Percentiles rank a stretch among this genome's conserved stretches.
Conservation (phyloP, 2,888 invertebrate genomes). For the Troilus luridus region DNA sequence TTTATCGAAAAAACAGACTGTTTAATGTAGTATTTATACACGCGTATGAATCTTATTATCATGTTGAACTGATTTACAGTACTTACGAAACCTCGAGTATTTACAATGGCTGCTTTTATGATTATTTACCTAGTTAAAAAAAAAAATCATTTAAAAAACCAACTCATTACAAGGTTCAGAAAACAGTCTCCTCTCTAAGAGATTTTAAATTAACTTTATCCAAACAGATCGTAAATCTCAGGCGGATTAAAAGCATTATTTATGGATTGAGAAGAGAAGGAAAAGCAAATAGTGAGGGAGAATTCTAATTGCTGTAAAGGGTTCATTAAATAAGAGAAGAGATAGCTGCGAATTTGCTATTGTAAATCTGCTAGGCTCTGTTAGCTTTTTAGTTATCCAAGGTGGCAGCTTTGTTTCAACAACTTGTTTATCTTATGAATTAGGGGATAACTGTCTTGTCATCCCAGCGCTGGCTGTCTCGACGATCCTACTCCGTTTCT, state of each 20-base stretch:
- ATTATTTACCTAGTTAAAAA: background rate
- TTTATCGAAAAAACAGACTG: too few relatives aligned
- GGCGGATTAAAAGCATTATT: constrained; percentile 23
- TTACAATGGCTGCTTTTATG: background rate
- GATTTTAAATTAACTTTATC: constrained; percentile 41
- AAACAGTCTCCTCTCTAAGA: background rate
- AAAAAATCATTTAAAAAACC: background rate
- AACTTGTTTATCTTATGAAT: background rate
- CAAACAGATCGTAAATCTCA: constrained; percentile 40
- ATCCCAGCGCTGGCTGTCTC: background rate
- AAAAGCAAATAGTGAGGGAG: background rate
- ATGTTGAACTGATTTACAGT: background rate
- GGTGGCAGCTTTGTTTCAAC: constrained; percentile 3
- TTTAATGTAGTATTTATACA: background rate
- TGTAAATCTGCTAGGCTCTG: constrained; percentile 33
- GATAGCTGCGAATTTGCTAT: constrained; percentile 38
- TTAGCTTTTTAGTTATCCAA: constrained; percentile 5
- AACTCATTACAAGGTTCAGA: background rate
- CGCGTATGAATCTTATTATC: background rate
- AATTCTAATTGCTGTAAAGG: background rate
- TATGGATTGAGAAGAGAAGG: background rate
- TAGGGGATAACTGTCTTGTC: background rate
- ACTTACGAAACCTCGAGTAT: background rate
- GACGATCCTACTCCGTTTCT: background rate
- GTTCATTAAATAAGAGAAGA: background rate